These are phyloP conservation scores for Scrobipalpa costella DNA, from an alignment of 2,888 invertebrate species.

Conservation along the genomic window DNA sequence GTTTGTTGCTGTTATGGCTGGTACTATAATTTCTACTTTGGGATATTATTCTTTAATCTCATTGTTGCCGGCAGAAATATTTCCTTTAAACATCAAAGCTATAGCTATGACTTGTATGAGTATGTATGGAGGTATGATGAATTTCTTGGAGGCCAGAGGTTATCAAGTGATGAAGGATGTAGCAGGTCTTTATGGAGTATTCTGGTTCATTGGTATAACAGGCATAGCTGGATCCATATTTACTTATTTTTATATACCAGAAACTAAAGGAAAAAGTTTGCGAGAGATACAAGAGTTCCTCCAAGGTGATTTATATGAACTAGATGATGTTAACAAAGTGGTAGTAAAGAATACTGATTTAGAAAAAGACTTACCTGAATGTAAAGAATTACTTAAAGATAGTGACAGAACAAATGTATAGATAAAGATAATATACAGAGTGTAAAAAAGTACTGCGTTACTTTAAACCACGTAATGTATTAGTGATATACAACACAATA, in stretches of 20 bases:
- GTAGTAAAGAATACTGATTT: constrained; percentile 1
- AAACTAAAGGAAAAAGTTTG: constrained; percentile 81
- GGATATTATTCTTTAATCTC: constrained; percentile 75
- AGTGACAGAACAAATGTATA: neutral
- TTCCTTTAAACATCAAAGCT: constrained; percentile 79
- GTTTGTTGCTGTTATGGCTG: constrained; percentile 64
- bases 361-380: constrained; percentile 5
- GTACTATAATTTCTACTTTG: constrained; percentile 50
- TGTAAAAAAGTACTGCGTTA: neutral
- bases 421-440: too few relatives aligned
- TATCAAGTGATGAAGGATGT: constrained; percentile 75
- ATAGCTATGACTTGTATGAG: constrained; percentile 72
- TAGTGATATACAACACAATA: too few relatives aligned
- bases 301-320: constrained; percentile 58
- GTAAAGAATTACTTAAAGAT: constrained; percentile 7
- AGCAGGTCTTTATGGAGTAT: constrained; percentile 71
- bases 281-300: constrained; percentile 78
- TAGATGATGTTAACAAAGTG: constrained; percentile 45
- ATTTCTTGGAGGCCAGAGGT: constrained; percentile 71
- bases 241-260: constrained; percentile 73
- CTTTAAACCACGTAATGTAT: too few relatives aligned
- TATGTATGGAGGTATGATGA: constrained; percentile 68
- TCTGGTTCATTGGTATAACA: constrained; percentile 67
- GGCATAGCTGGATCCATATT: constrained; percentile 73
- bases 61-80: constrained; percentile 77